These are phyloP conservation scores for Tympanuchus pallidicinctus DNA, from an alignment of 2,113 vertebrate species.

Conservation along the genomic window DNA sequence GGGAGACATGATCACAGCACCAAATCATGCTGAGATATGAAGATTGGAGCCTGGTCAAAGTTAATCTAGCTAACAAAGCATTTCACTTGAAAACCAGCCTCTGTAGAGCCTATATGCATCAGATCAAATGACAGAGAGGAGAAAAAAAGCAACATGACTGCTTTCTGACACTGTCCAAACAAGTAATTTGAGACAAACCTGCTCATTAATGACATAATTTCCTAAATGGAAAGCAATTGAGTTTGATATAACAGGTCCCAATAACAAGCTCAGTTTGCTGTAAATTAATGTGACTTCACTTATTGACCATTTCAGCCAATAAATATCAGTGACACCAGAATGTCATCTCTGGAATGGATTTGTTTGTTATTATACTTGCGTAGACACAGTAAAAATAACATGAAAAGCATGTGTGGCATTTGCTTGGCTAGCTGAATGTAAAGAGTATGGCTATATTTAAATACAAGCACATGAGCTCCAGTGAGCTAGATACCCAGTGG, in stretches of 20 bases:
- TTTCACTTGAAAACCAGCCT: not conserved
- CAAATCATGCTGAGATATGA: not conserved
- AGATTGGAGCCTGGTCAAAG: not conserved
- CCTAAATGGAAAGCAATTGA: not conserved
- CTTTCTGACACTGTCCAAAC: not conserved
- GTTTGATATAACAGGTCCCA: not conserved
- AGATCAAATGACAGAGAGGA: not conserved
- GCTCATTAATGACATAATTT: not conserved
- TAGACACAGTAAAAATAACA: conserved; percentile 71
- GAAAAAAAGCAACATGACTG: not conserved
- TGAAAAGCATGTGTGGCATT: conserved; percentile 53
- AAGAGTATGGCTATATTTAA: conserved; percentile 57
- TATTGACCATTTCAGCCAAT: not conserved
- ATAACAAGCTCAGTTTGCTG: not conserved
- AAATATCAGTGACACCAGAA: not conserved
- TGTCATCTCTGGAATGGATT: not conserved
- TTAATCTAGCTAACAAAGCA: not conserved
- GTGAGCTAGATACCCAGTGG: not conserved
- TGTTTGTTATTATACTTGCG: conserved; percentile 45
- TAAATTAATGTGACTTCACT: not conserved
- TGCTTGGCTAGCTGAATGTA: conserved; percentile 47
- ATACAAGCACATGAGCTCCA: conserved; percentile 46
- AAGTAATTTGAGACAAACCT: not conserved
- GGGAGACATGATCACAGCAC: conserved; percentile 12
- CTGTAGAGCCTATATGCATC: not conserved